These are phyloP conservation scores for Okamejei kenojei DNA, from an alignment of 2,797 vertebrate species.

Conservation along the genomic window DNA sequence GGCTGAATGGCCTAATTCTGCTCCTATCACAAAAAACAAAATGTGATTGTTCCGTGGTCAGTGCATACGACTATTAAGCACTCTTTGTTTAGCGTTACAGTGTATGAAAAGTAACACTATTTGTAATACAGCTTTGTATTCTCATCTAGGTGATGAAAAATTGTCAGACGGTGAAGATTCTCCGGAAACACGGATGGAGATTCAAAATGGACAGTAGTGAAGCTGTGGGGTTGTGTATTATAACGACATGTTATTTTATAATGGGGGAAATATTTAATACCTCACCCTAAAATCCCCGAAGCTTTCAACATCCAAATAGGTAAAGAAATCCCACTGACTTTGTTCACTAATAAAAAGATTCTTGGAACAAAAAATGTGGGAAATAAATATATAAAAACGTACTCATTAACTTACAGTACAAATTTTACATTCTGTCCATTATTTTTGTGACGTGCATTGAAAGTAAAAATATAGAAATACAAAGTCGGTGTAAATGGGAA, in stretches of 20 bases:
- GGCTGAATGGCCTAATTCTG: too few species aligned
- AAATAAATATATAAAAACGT: not conserved
- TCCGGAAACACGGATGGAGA: conserved; percentile 69
- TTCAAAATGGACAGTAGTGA: conserved; percentile 63
- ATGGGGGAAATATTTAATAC: not conserved
- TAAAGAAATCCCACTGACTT: not conserved
- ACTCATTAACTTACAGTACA: not conserved
- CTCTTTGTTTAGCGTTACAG: not conserved
- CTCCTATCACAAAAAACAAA: too few species aligned
- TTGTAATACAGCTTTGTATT: conserved; percentile 19
- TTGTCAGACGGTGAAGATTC: conserved; percentile 79
- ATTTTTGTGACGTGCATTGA: not conserved
- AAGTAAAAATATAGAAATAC: not conserved
- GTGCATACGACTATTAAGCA: too few species aligned
- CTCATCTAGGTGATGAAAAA: conserved; percentile 82
- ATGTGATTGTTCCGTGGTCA: too few species aligned
- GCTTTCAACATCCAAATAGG: not conserved
- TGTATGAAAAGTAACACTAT: not conserved
- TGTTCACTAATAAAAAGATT: not conserved
- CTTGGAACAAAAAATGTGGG: not conserved
- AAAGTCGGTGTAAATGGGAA: not conserved
- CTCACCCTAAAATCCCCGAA: not conserved
- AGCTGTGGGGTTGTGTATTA: not conserved
- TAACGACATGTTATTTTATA: not conserved
- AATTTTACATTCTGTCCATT: not conserved